phyloP scores from a whole-genome alignment of 2,113 vertebrate genomes.

The Paracanthobrama guichenoti region DNA sequence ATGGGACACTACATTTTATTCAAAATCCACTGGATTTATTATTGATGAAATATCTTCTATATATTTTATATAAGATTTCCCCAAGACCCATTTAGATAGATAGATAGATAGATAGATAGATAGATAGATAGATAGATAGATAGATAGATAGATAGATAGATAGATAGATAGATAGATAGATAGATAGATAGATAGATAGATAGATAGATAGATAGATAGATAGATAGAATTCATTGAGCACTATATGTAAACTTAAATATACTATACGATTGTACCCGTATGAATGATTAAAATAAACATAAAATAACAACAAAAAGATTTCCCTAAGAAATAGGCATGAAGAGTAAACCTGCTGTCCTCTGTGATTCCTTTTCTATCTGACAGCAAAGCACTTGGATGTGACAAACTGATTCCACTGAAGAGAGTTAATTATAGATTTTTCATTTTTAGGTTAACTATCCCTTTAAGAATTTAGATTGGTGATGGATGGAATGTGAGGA shows the following conservation, averaged over 20 bases:
- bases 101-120: no score
- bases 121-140: no score
- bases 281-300: no score
- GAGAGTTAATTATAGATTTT: background rate
- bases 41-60: background rate
- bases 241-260: no score
- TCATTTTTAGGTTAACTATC: background rate
- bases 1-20: background rate
- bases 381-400: background rate
- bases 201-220: no score
- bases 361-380: background rate
- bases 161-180: no score
- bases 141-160: no score
- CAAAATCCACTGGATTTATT: background rate
- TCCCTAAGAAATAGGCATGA: background rate
- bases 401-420: background rate
- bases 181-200: no score
- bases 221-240: no score
- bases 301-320: background rate
- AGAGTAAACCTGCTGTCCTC: background rate
- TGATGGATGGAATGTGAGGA: background rate
- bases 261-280: no score
- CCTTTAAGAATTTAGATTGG: background rate
- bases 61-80: background rate
- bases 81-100: no score